phyloP scores from a whole-genome alignment of 2,888 invertebrate genomes.

The Melitaea athalia region DNA sequence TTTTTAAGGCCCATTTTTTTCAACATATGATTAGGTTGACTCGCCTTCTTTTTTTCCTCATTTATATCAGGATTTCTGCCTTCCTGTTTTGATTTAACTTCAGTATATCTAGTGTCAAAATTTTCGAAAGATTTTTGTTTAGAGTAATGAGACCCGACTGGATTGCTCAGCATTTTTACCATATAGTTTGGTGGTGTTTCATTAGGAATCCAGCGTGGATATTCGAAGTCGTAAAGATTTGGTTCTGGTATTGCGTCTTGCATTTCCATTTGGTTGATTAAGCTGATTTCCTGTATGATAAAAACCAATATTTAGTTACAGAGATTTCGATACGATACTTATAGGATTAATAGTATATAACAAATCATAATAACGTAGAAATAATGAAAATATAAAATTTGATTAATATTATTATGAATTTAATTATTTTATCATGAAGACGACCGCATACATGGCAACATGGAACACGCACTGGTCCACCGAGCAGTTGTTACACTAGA shows the following conservation, averaged over 20 bases:
- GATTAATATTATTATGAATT: too few species aligned
- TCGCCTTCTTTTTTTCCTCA: background rate
- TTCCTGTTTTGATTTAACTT: background rate
- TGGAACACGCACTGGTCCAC: too few species aligned
- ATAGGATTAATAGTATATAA: background rate
- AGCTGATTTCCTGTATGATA: constrained; percentile 28
- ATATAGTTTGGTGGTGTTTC: constrained; percentile 19
- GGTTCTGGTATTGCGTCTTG: constrained; percentile 4
- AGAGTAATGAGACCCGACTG: background rate
- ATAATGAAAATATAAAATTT: background rate
- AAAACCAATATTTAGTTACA: background rate
- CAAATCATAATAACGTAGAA: background rate
- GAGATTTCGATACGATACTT: too few species aligned
- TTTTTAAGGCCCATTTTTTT: background rate
- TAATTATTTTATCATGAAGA: too few species aligned
- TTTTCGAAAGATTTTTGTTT: background rate
- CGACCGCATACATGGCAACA: background rate
- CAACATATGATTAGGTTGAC: background rate
- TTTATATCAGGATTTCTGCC: background rate
- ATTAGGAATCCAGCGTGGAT: constrained; percentile 16
- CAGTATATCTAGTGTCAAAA: background rate
- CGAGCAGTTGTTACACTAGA: too few species aligned
- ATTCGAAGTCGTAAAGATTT: constrained; percentile 9
- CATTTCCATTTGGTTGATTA: constrained; percentile 26
- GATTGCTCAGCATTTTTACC: constrained; percentile 1